These are phyloP conservation scores for Parasteatoda lunata DNA, from an alignment of 2,888 invertebrate species.

Conservation along the genomic window DNA sequence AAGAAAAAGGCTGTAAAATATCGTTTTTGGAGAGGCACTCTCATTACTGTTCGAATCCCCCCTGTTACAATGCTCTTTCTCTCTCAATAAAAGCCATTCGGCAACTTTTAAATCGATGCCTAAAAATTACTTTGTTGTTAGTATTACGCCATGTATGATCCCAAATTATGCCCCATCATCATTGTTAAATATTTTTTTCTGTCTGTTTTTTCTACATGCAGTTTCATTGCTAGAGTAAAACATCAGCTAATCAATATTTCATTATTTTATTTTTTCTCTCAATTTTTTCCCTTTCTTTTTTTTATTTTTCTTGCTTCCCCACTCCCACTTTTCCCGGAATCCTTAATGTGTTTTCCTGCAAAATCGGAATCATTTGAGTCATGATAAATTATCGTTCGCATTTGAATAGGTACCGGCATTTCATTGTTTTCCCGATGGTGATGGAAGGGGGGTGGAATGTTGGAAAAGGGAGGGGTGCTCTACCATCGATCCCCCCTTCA, in stretches of 20 bases:
- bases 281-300: constrained; percentile 13
- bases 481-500: constrained; percentile 33
- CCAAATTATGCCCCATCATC: constrained; percentile 64
- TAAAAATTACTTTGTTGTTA: constrained; percentile 61
- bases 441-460: constrained; percentile 6
- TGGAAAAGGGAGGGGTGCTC: background rate
- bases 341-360: constrained; percentile 56
- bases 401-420: constrained; percentile 64
- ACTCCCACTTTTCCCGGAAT: constrained; percentile 10
- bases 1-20: constrained; percentile 60
- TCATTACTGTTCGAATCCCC: constrained; percentile 29
- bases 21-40: constrained; percentile 47
- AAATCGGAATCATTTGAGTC: constrained; percentile 63
- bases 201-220: background rate
- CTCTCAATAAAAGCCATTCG: constrained; percentile 55
- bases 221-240: constrained; percentile 54
- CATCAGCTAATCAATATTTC: constrained; percentile 65
- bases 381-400: constrained; percentile 62
- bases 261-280: constrained; percentile 42
- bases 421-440: constrained; percentile 58
- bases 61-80: background rate
- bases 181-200: constrained; percentile 53
- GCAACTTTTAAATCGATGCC: constrained; percentile 38
- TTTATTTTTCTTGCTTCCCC: constrained; percentile 12
- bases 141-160: constrained; percentile 57